Conservation (phyloP, 1,140 invertebrate species). For the Frieseomelitta varia region DNA sequence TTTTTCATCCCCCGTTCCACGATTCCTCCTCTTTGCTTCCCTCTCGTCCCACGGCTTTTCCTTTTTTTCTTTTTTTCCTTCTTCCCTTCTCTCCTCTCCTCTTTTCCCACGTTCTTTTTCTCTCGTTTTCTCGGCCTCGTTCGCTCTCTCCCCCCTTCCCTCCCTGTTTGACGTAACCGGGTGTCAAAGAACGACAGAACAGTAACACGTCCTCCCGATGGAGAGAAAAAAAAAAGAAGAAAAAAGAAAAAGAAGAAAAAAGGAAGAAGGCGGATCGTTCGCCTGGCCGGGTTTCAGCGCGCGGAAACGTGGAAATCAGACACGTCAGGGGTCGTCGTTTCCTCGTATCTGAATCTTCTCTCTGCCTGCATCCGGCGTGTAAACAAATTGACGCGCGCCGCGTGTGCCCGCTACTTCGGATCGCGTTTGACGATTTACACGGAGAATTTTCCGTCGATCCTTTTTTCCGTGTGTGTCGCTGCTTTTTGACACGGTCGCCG, state of each 20-base stretch:
- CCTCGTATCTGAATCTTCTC: constrained; percentile 49
- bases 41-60: too few relatives aligned
- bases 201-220: constrained; percentile 39
- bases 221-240: constrained; percentile 37
- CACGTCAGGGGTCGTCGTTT: constrained; percentile 49
- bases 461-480: neutral
- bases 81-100: constrained; percentile 17
- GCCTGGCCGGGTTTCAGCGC: constrained; percentile 40
- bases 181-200: constrained; percentile 59
- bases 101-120: neutral
- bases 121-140: constrained; percentile 6
- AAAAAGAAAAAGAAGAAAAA: constrained; percentile 35
- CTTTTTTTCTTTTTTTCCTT: constrained; percentile 50
- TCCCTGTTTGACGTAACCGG: constrained; percentile 46
- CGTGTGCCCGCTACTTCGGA: constrained; percentile 38
- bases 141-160: constrained; percentile 8
- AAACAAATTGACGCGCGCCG: constrained; percentile 37
- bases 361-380: constrained; percentile 32
- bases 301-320: constrained; percentile 59
- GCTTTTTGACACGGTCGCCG: constrained; percentile 10
- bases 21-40: constrained; percentile 5
- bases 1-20: constrained; percentile 43
- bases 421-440: constrained; percentile 43
- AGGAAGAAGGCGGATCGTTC: constrained; percentile 52
- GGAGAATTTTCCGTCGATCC: constrained; percentile 10